Evolutionary conservation across 2,797 vertebrate genomes (phyloP).

Genomic region (Peromyscus nudipes): DNA sequence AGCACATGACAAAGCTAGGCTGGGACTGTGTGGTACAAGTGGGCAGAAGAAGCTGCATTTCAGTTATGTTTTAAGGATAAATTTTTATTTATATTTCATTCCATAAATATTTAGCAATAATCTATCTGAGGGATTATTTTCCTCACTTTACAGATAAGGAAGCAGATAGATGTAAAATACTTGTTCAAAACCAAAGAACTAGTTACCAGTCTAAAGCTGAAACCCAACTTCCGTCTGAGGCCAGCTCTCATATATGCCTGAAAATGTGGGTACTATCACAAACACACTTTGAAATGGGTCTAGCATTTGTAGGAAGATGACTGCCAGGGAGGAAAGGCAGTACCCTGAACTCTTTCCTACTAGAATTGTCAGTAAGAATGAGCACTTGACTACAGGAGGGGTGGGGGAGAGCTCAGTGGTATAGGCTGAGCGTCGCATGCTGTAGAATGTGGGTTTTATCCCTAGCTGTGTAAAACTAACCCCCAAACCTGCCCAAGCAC

Average conservation of each 20-base stretch:
- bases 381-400: not conserved
- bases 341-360: not conserved
- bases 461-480: not conserved
- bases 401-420: not conserved
- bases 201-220: constrained; percentile 16
- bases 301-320: not conserved
- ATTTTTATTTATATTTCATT: not conserved
- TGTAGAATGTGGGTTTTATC: not conserved
- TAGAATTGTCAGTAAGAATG: not conserved
- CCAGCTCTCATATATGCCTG: not conserved
- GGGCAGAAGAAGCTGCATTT: not conserved
- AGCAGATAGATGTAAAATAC: not conserved
- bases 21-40: not conserved
- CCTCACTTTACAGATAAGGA: constrained; percentile 35
- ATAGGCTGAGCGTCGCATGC: rapidly evolving
- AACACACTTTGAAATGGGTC: not conserved
- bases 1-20: not conserved
- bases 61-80: not conserved
- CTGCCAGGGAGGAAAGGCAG: not conserved
- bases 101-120: constrained; percentile 17
- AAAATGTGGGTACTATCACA: not conserved
- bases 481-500: not conserved
- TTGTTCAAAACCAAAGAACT: constrained; percentile 38
- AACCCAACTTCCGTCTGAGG: not conserved
- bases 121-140: not conserved